Evolutionary conservation across 2,888 invertebrate species (phyloP).

Genomic region (Periphyllus acericola): DNA sequence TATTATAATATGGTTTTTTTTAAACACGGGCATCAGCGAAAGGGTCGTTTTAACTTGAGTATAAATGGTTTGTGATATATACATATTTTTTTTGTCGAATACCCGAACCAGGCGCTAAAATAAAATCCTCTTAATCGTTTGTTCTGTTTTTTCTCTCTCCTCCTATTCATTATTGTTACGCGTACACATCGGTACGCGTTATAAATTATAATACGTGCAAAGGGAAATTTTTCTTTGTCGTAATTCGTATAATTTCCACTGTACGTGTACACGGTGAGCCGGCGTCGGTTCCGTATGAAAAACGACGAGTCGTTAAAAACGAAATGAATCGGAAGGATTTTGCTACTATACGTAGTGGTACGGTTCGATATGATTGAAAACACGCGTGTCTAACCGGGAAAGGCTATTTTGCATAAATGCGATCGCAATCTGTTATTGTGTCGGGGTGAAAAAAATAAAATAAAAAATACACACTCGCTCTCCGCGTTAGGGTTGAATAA

Average conservation of each 20-base stretch:
- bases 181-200: not conserved
- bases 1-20: no score
- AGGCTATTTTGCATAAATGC: constrained; percentile 35
- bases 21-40: no score
- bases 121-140: no score
- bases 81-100: no score
- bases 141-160: no score
- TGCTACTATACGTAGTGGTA: not conserved
- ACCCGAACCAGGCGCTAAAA: no score
- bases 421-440: constrained; percentile 41
- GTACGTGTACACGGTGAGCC: no score
- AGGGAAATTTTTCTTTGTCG: not conserved
- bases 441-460: not conserved
- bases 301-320: constrained; percentile 42
- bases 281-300: not conserved
- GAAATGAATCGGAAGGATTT: constrained; percentile 37
- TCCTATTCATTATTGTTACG: not conserved
- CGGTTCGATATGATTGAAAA: constrained; percentile 39
- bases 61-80: no score
- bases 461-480: no score
- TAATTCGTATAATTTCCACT: no score
- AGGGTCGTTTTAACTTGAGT: no score
- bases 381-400: not conserved
- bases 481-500: not conserved
- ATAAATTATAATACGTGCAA: not conserved